Evolutionary conservation across 1,140 invertebrate genomes (phyloP).

Genomic region (Hycleus phaleratus): DNA sequence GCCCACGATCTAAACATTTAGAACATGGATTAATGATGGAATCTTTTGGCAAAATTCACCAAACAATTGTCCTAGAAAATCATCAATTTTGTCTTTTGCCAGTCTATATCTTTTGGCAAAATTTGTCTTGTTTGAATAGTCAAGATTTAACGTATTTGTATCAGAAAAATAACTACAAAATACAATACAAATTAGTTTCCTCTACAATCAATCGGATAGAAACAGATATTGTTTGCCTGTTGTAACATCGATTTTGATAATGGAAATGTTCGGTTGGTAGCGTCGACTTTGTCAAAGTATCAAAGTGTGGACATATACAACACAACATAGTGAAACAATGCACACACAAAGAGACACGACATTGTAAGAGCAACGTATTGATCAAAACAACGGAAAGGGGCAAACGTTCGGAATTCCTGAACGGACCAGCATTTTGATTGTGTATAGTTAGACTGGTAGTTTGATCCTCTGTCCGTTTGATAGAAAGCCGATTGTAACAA

Average conservation of each 20-base stretch:
- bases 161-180: too few relatives aligned
- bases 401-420: constrained; percentile 14
- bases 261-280: background rate
- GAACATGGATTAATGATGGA: too few relatives aligned
- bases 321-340: constrained; percentile 2
- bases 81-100: too few relatives aligned
- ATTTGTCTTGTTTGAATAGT: too few relatives aligned
- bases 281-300: background rate
- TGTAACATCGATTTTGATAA: background rate
- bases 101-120: too few relatives aligned
- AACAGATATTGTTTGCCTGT: too few relatives aligned
- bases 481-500: background rate
- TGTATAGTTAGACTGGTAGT: constrained; percentile 7
- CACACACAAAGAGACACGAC: background rate
- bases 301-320: background rate
- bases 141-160: too few relatives aligned
- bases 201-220: too few relatives aligned
- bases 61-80: too few relatives aligned
- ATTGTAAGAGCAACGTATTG: background rate
- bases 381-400: constrained; percentile 4
- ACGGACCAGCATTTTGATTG: constrained; percentile 22
- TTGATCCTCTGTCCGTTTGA: constrained; percentile 18
- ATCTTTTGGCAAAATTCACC: too few relatives aligned
- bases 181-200: too few relatives aligned
- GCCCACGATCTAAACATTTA: too few relatives aligned